Base-by-base conservation (phyloP, 1,140 invertebrate genomes). In the Hylaeus anthracinus region DNA sequence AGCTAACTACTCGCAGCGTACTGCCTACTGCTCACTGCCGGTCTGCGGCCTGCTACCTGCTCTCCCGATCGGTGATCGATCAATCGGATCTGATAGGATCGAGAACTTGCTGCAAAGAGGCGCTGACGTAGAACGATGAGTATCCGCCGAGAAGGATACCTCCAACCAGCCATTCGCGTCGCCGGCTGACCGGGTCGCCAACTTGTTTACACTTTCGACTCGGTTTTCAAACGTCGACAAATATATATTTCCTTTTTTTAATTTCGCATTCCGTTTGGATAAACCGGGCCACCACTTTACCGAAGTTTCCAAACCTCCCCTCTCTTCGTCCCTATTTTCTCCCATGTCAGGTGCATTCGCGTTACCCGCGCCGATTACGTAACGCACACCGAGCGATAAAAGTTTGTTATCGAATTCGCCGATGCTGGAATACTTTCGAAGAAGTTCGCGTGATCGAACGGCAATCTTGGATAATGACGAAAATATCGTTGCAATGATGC, bases 21-120 rank as follows among this genome's bases (percentile, higher is more conserved):
- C 84, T 78, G 73, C 64, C 56, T 86, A 53, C 82, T 85, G 79
- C 76, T 84, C 65, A 73, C 79, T 83, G 83, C 83, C 84, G 79
- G 83, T 74, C 61, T 60, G 51, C 70, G 26, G 43, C 41, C 72
- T 60, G 70, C 81, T 88, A 86, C 85, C 65, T 83, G 80, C 78
- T 76, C 73, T 71, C 84, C 65, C 65, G 85, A 88, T 85, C 86
- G 67, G 65, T 64, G 86, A 87, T 83, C 79, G 79, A 87, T 88
- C 79, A 74, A 87, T 87, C 86, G 81, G 51, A 72, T 74, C 79
- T 48, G 71, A 81, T 75, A 48, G 55, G 55, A 86, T 86, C 83
- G 74, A 61, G 73, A 64, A 78, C 73, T 85, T 56, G 72, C 45
- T 76, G 73, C 58, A 73, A 63, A 78, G 70, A 85, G 63, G 79